Evolutionary conservation across 2,113 vertebrate species (phyloP), one percentile per base, ranked within the genome.

Genomic region (Antennarius striatus): DNA sequence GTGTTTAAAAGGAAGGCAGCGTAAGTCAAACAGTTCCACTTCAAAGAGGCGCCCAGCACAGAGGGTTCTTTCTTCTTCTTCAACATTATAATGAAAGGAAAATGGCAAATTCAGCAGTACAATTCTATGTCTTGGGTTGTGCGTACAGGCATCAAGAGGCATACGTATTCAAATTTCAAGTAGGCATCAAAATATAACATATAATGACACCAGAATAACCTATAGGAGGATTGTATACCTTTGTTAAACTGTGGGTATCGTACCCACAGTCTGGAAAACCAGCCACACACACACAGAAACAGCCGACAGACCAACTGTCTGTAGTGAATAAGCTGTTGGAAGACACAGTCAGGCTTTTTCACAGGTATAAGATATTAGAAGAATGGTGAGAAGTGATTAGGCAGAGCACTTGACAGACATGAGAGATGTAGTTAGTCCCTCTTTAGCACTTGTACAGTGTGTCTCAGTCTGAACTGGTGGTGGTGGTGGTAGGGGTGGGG

Each of bases 351-450:
- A 73, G 79, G 65, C 51, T 73, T 83, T 83, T 63, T 74, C 87
- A 87, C 75, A 72, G 71, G 56, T 77, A 73, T 52, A 62, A 75
- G 58, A 81, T 72, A 89, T 85, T 84, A 85, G 83, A 80, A 86
- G 79, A 80, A 87, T 66, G 84, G 89, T 86, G 90, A 85, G 88
- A 91, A 87, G 79, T 86, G 67, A 90, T 91, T 88, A 87, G 85
- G 75, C 80, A 59, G 54, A 73, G 75, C 69, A 68, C 68, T 86
- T 81, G 83, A 89, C 88, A 90, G 83, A 87, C 81, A 87, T 75
- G 64, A 84, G 68, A 76, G 53, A 80, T 42, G 62, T 79, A 79
- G 77, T 82, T 75, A 80, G 72, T 74, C 73, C 72, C 83, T 54
- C 63, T 90, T 89, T 89, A 89, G 79, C 87, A 89, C 90, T 82